phyloP scores from a whole-genome alignment of 2,113 vertebrate species.

The Columba livia region DNA sequence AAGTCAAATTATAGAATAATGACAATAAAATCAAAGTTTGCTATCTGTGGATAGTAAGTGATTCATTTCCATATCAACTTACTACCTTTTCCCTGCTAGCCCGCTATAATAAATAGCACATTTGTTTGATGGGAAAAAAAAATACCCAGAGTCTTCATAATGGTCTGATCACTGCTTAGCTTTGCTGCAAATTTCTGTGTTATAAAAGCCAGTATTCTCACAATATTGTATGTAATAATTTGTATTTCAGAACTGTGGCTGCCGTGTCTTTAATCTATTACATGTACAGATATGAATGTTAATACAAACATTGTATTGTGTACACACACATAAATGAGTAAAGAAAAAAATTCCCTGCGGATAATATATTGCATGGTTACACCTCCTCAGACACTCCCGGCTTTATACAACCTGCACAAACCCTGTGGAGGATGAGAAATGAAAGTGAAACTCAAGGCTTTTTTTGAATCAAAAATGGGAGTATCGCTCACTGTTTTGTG shows the following conservation, averaged over 20 bases:
- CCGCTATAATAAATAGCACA: background rate
- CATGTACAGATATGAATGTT: background rate
- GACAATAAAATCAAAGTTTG: background rate
- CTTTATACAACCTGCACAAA: background rate
- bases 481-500: background rate
- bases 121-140: background rate
- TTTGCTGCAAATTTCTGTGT: background rate
- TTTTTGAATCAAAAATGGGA: background rate
- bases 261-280: background rate
- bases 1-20: background rate
- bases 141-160: background rate
- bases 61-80: background rate
- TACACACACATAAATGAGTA: rapidly evolving
- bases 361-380: background rate
- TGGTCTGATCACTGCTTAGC: background rate
- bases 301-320: background rate
- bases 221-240: background rate
- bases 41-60: background rate
- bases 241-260: background rate
- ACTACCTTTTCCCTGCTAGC: background rate
- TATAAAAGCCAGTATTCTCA: background rate
- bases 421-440: background rate
- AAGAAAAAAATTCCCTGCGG: background rate
- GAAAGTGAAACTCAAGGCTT: background rate
- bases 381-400: background rate